Conservation (phyloP, 2,888 invertebrate genomes). For the Lasioglossum zephyrum region DNA sequence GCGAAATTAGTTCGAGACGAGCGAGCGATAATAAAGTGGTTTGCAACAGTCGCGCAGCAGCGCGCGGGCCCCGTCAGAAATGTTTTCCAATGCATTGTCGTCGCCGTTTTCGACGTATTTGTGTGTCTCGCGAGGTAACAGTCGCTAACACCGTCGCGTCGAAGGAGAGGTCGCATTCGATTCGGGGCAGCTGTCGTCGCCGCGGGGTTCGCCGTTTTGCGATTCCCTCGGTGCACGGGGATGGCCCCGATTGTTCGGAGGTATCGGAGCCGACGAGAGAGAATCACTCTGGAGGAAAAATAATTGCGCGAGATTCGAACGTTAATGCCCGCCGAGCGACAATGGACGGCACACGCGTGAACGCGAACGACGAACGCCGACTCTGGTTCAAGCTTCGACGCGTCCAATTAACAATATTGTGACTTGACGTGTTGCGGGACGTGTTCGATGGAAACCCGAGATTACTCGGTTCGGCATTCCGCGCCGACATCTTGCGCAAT, state of each 20-base stretch:
- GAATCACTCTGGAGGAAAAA: constrained; percentile 83
- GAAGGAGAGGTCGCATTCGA: constrained; percentile 66
- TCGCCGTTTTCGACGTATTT: constrained; percentile 55
- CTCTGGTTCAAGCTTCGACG: constrained; percentile 45
- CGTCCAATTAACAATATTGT: constrained; percentile 72
- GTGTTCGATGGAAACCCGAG: neutral
- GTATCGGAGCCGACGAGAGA: constrained; percentile 76
- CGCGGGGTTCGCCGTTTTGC: constrained; percentile 71
- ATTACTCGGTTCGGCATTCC: neutral
- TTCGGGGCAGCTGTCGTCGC: constrained; percentile 77
- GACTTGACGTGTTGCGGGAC: constrained; percentile 37
- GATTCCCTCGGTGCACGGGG: constrained; percentile 37
- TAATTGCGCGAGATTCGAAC: constrained; percentile 76
- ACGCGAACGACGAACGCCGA: constrained; percentile 9
- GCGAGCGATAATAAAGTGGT: constrained; percentile 69
- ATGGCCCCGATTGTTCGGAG: constrained; percentile 78
- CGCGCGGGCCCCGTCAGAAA: constrained; percentile 36
- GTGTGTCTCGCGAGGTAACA: constrained; percentile 54
- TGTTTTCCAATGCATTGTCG: constrained; percentile 67
- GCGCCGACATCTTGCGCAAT: neutral
- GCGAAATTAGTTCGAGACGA: constrained; percentile 58
- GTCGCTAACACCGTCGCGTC: constrained; percentile 1
- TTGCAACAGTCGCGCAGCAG: constrained; percentile 53
- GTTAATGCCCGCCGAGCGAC: constrained; percentile 40
- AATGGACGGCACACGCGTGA: constrained; percentile 63